Base-by-base conservation (phyloP, 1,140 invertebrate genomes). In the Aricia agestis region DNA sequence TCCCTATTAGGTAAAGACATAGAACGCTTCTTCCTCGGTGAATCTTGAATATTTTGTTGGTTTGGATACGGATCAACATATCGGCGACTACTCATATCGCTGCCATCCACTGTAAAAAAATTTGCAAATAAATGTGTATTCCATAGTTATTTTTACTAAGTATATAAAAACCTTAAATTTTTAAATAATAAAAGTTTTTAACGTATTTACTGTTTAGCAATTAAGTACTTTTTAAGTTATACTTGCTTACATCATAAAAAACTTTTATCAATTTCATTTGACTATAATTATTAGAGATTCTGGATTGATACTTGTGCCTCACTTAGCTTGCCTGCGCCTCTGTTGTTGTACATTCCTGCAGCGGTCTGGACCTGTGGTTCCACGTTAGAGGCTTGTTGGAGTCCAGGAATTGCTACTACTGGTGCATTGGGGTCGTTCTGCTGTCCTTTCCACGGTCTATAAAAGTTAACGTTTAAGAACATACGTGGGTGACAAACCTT, bases 301-400 rank as follows among this genome's bases (percentile, higher is more conserved):
- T 9, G 45, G 45, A 7, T 36, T 36, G 36, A 36, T 36, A 52
- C 11, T 52, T 52, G 2, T 52, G 11, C 80, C 76, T 82, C 81
- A 78, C 79, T 80, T 79, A 75, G 75, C 88, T 90, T 89, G 83
- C 87, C 87, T 85, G 86, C 86, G 69, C 85, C 88, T 82, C 88
- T 82, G 81, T 77, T 87, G 78, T 86, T 88, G 76, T 82, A 90
- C 7, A 90, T 89, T 31, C 86, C 86, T 4, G 84, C 82, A 0
- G 86, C 78, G n/a, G 87, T 73, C 67, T 90, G 87, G 11, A 78
- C 74, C 69, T 88, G 88, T 0, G 85, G 81, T 66, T 89, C 88
- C 15, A 75, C 84, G n/a, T 87, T 82, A 7, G 87, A 80, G 52
- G 83, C 84, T 71, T 87, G 86, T 61, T 82, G 85, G 7, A 90